Evolutionary conservation across 2,113 vertebrate species (phyloP).

Genomic region (Potamarius usumacintae): DNA sequence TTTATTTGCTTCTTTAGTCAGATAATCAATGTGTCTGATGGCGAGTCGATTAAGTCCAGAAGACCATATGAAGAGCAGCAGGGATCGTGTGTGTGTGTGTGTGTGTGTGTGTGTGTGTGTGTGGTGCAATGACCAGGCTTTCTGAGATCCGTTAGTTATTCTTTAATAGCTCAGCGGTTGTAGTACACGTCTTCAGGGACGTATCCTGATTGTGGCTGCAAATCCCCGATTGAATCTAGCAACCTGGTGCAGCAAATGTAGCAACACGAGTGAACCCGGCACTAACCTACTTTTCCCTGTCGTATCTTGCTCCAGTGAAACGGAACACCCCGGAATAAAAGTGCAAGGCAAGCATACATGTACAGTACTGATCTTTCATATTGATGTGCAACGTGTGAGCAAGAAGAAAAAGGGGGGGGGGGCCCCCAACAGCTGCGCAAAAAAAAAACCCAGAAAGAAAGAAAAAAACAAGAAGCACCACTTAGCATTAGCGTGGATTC

Average conservation of each 20-base stretch:
- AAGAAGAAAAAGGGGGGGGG: too few species aligned
- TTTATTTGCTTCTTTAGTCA: conserved; percentile 59
- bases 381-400: not conserved
- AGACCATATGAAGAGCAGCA: not conserved
- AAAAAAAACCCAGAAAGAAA: too few species aligned
- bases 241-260: conserved; percentile 22
- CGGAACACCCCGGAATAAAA: conserved; percentile 46
- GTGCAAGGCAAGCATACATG: conserved; percentile 31
- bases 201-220: conserved; percentile 38
- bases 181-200: conserved; percentile 37
- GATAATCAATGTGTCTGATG: conserved; percentile 61
- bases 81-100: conserved; percentile 5
- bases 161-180: conserved; percentile 23
- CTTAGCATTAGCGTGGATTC: conserved; percentile 32
- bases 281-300: conserved; percentile 46
- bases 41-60: conserved; percentile 51
- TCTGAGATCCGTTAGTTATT: conserved; percentile 10
- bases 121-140: conserved; percentile 12
- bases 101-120: conserved; percentile 11
- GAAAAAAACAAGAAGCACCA: not conserved
- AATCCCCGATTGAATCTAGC: conserved; percentile 33
- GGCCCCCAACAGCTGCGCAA: too few species aligned
- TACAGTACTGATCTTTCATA: conserved; percentile 8
- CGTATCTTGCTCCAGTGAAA: conserved; percentile 13
- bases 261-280: conserved; percentile 20